These are phyloP conservation scores for Pyrocephalus nanus DNA, from an alignment of 2,797 vertebrate species.

Conservation along the genomic window DNA sequence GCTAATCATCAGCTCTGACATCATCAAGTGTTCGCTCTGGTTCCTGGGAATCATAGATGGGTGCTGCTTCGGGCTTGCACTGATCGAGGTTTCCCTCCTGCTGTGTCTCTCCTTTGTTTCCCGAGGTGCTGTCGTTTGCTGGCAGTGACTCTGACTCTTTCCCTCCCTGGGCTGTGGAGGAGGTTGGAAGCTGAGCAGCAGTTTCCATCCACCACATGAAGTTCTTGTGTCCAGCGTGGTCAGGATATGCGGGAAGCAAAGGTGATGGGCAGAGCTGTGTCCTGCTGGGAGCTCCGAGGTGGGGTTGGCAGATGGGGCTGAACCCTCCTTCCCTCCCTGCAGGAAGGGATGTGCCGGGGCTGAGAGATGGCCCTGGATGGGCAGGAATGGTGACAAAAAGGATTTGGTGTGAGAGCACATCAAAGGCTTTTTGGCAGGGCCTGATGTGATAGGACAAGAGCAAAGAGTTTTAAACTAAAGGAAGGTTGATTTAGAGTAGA, in stretches of 20 bases:
- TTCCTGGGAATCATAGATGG: not conserved
- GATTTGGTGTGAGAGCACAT: not conserved
- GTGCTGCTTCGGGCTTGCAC: not conserved
- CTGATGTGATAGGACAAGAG: not conserved
- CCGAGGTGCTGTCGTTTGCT: not conserved
- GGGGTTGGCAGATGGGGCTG: not conserved
- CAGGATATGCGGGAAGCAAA: not conserved
- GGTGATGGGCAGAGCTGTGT: not conserved
- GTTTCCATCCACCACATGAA: accelerated
- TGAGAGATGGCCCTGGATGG: accelerated
- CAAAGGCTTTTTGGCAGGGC: not conserved
- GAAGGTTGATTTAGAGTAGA: not conserved
- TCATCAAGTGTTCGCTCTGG: not conserved
- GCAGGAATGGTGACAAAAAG: accelerated
- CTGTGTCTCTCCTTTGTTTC: constrained; percentile 2
- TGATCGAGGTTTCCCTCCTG: not conserved
- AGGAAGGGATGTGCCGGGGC: accelerated
- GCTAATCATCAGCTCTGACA: not conserved
- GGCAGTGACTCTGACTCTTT: not conserved
- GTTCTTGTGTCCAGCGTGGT: not conserved
- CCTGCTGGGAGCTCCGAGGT: accelerated
- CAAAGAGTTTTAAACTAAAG: not conserved
- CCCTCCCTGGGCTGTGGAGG: not conserved
- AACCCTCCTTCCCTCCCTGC: not conserved
- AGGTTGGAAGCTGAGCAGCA: not conserved